Base-by-base conservation (phyloP, 2,888 invertebrate species). In the Agonopterix subpropinquella region DNA sequence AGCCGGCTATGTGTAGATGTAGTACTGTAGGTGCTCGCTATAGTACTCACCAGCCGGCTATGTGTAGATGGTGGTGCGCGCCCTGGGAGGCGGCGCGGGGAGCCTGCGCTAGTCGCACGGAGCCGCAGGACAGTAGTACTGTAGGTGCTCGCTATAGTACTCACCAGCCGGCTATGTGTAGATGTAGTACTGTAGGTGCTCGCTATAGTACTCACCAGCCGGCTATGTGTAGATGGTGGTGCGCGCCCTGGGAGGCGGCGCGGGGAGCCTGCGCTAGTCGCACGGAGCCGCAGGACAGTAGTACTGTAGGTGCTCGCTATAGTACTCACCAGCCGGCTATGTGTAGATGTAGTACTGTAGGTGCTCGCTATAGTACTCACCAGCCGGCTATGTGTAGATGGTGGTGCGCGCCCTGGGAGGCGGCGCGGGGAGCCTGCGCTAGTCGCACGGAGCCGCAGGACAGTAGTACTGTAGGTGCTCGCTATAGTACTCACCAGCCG, bases 231-330 rank as follows among this genome's bases (percentile, higher is more conserved):
- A 92, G 92, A 52, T 90, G 87, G 60, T 91, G 83, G 15, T 91
- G 89, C 47, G 90, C 74, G 8, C 91, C 92, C 48, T 78, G 68
- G 13, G 90, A 87, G 52, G 91, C 90, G 47, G 80, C 75, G 45
- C 89, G 74, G 8, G 91, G 91, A 35, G 81, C 67, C 11, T 79
- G 73, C 42, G 74, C 68, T 48, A 92, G 76, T 52, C 88, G 80
- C 5, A 89, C 91, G 67, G 94, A 94, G 54, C 91, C 90, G 77
- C 95, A 95, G 71, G 94, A 92, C 58, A 95, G 86, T 50, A 95
- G 62, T 15, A 90, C 89, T n/a, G 37, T 7, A 37, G 37, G 9
- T 2, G 37, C 37, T 0, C 10, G 39, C 10, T 18, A 3, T 3
- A 15, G 15, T 2, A 36, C 50, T 45, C 11, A 92, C 92, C 92